phyloP scores from a whole-genome alignment of 2,797 vertebrate species.

The Bovichtus diacanthus region DNA sequence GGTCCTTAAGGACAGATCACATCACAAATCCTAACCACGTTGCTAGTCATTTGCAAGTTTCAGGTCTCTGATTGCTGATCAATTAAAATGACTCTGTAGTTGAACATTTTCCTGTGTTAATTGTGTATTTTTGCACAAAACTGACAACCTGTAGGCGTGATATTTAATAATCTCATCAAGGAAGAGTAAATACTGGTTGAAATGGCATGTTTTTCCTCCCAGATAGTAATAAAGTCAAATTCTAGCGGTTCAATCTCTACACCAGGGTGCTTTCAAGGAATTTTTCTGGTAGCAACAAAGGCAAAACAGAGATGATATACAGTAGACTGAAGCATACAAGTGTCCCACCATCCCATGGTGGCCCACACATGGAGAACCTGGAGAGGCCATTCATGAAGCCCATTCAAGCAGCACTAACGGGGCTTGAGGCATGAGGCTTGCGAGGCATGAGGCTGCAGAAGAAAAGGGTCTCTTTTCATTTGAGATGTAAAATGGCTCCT shows the following conservation, averaged over 20 bases:
- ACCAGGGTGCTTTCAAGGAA: conserved; percentile 29
- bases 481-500: conserved; percentile 57
- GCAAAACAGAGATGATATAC: conserved; percentile 47
- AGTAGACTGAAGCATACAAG: conserved; percentile 43
- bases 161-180: not conserved
- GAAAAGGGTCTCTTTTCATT: conserved; percentile 66
- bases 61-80: not conserved
- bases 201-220: not conserved
- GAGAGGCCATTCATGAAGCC: conserved; percentile 70
- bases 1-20: not conserved
- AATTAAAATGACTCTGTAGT: not conserved
- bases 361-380: conserved; percentile 71
- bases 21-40: not conserved
- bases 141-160: not conserved
- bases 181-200: not conserved
- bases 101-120: not conserved
- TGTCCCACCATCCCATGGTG: conserved; percentile 28
- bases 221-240: not conserved
- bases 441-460: conserved; percentile 57
- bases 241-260: conserved; percentile 4
- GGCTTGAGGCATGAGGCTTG: conserved; percentile 48
- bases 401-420: conserved; percentile 78
- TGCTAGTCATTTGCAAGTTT: not conserved
- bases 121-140: not conserved
- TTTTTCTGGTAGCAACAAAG: conserved; percentile 11